Conservation (phyloP, 2,888 invertebrate species). For the Parasteatoda lunata region DNA sequence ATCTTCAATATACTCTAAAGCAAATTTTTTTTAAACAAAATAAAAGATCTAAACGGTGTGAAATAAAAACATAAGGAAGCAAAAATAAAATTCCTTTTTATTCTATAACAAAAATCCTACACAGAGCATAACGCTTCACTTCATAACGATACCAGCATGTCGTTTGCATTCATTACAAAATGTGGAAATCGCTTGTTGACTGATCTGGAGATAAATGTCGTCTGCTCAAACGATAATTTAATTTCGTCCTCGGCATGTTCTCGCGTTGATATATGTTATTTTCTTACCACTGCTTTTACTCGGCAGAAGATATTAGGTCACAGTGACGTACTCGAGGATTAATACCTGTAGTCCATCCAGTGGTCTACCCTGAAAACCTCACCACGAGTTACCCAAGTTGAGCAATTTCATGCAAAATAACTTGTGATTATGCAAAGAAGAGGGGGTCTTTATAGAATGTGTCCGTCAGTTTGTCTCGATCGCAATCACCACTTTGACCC, state of each 20-base stretch:
- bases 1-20: too few species aligned
- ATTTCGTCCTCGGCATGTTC: background rate
- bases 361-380: constrained; percentile 2
- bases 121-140: too few species aligned
- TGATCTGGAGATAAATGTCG: too few species aligned
- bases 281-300: background rate
- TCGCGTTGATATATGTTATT: constrained; percentile 1
- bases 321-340: constrained; percentile 6
- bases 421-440: constrained; percentile 25
- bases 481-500: constrained; percentile 40
- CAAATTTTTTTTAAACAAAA: too few species aligned
- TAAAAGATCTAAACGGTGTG: too few species aligned
- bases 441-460: constrained; percentile 23
- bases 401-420: constrained; percentile 44
- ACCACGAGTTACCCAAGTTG: constrained; percentile 9
- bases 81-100: too few species aligned
- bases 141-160: too few species aligned
- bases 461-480: background rate
- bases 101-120: too few species aligned
- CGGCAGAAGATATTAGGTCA: constrained; percentile 29
- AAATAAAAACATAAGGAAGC: too few species aligned
- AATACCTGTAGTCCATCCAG: background rate
- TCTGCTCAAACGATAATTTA: too few species aligned
- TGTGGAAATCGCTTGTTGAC: too few species aligned
- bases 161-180: too few species aligned